Evolutionary conservation across 2,797 vertebrate species (phyloP), one percentile per base, ranked within the genome.

Genomic region (Xiphophorus birchmanni): DNA sequence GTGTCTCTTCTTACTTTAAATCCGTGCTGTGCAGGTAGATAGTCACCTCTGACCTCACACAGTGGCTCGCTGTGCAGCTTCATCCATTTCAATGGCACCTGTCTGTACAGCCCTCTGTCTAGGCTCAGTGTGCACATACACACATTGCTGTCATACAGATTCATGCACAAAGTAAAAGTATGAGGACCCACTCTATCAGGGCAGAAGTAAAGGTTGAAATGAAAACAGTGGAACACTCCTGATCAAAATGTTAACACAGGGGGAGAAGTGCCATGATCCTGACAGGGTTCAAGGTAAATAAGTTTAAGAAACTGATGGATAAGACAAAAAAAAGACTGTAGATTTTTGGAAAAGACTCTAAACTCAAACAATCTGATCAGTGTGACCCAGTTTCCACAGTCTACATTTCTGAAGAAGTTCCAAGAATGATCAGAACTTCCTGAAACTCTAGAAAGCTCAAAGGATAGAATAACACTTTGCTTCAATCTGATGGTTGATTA

Each of bases 41-140:
- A n/a, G 44, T 83, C 37, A 91, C 88, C 90, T 92, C 76, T 88
- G 86, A 91, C 90, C 88, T 73, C 83, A 47, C 65, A 5, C 84
- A 40, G 82, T 75, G 76, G 74, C 83, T 82, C 29, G 29, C 82
- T 65, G 79, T 73, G 80, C 73, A 78, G 88, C 82, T 84, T 89
- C 88, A 91, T 91, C 67, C 86, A 91, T 90, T 88, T 91, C 89
- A 91, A 90, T 90, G 84, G 81, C 77, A 71, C 75, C 79, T 26
- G 45, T 75, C 76, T 82, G 74, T 82, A 82, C 80, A 87, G 75
- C 80, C 37, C 73, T 5, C 47, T 15, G 80, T 90, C 87, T 86
- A 86, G 74, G 86, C 76, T 40, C 74, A 54, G 40, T 44, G 76
- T 60, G 74, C 76, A 75, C 26, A 58, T 74, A 81, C 72, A 71